phyloP scores from a whole-genome alignment of 1,140 invertebrate genomes.

The Bombus balteatus region DNA sequence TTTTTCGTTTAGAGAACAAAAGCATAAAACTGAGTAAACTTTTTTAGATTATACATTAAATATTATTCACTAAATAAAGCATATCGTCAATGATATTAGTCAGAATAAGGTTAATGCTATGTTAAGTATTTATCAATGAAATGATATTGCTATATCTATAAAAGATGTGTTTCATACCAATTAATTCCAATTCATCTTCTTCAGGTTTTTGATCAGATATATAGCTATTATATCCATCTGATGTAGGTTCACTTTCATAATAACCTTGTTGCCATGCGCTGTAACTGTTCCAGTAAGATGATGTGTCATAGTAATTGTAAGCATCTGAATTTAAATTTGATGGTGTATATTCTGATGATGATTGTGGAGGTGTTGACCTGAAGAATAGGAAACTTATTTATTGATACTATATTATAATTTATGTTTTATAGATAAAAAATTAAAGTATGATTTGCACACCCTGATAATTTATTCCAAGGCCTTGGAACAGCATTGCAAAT shows the following conservation, averaged over 20 bases:
- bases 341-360: slow-evolving; percentile 78
- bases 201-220: slow-evolving; percentile 79
- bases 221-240: slow-evolving; percentile 79
- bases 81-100: background rate
- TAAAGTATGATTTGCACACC: slow-evolving; percentile 64
- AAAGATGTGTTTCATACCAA: slow-evolving; percentile 80
- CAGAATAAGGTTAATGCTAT: background rate
- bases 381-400: slow-evolving; percentile 37
- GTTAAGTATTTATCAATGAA: background rate
- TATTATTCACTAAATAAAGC: background rate
- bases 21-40: background rate
- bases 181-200: slow-evolving; percentile 86
- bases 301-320: slow-evolving; percentile 82
- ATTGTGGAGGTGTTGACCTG: slow-evolving; percentile 78
- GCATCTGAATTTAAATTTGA: slow-evolving; percentile 77
- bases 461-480: slow-evolving; percentile 82
- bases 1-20: too few relatives aligned
- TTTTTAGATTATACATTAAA: background rate
- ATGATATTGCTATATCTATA: background rate
- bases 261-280: slow-evolving; percentile 82
- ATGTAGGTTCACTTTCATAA: slow-evolving; percentile 81
- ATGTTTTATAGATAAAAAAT: background rate
- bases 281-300: slow-evolving; percentile 82
- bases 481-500: slow-evolving; percentile 96
- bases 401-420: slow-evolving; percentile 30